Conservation (phyloP, 2,797 vertebrate species). For the Poliocrania exsul region DNA sequence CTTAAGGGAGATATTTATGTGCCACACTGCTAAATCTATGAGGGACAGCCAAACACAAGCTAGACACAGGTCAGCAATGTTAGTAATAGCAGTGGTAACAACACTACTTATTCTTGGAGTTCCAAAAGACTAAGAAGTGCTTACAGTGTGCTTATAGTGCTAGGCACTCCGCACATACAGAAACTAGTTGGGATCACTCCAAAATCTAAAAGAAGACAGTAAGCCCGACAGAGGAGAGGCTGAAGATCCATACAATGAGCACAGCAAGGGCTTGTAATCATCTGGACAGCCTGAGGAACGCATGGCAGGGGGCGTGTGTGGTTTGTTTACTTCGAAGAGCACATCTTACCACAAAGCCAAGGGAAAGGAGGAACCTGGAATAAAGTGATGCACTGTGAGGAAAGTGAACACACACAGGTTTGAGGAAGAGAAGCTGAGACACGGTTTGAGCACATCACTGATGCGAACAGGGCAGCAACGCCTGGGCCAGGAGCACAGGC, state of each 20-base stretch:
- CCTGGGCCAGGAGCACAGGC: rapidly evolving
- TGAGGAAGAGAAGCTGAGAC: not conserved
- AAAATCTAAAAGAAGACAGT: not conserved
- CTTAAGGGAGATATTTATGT: not conserved
- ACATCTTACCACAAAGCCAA: not conserved
- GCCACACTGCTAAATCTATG: not conserved
- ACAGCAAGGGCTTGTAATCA: not conserved
- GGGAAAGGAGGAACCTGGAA: not conserved
- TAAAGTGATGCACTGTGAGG: not conserved
- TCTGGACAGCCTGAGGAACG: not conserved
- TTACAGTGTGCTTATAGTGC: not conserved
- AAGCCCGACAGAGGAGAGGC: rapidly evolving
- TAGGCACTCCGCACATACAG: not conserved
- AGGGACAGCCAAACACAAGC: not conserved
- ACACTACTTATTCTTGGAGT: not conserved
- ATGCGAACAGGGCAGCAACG: not conserved
- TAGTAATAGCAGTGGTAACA: not conserved
- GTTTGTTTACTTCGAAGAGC: not conserved
- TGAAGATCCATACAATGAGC: rapidly evolving
- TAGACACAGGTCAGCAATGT: not conserved
- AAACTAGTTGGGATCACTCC: not conserved
- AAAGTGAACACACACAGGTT: not conserved
- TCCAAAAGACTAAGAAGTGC: not conserved
- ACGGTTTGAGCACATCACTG: rapidly evolving
- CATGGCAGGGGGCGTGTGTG: rapidly evolving